Percentiles rank a stretch among this genome's conserved stretches.
Evolutionary conservation across 2,797 vertebrate species (phyloP).

Genomic region (Helarctos malayanus): DNA sequence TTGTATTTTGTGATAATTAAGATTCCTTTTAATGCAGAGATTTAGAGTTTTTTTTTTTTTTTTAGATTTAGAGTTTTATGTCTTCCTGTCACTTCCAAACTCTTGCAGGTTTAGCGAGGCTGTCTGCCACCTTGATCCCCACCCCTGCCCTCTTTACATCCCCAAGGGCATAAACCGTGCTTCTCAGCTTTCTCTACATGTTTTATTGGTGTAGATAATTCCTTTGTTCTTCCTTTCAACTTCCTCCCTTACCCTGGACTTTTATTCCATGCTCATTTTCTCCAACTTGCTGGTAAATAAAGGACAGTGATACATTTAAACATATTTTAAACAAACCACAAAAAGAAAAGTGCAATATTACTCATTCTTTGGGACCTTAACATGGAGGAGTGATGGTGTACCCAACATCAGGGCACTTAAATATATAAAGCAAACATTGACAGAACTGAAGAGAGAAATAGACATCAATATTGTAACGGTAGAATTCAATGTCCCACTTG

Average conservation of each 20-base stretch:
- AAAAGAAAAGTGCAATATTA: background rate
- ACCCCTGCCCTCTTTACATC: background rate
- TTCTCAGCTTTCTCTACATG: background rate
- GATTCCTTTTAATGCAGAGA: background rate
- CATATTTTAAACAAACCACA: background rate
- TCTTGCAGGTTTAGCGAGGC: background rate
- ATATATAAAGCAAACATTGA: background rate
- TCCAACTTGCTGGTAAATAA: background rate
- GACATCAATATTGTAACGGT: background rate
- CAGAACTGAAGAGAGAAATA: background rate
- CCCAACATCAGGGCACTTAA: background rate
- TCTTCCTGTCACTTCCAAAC: slow-evolving; percentile 12
- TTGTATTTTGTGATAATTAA: background rate
- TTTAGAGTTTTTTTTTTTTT: background rate
- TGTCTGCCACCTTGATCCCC: background rate
- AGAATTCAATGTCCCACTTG: background rate
- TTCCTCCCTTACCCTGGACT: background rate
- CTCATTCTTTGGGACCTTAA: background rate
- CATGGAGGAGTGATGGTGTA: background rate
- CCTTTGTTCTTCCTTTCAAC: background rate
- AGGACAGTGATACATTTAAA: background rate
- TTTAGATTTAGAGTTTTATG: background rate
- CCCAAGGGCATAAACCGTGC: background rate
- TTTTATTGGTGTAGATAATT: background rate
- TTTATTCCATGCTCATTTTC: background rate